Evolutionary conservation across 2,113 vertebrate species (phyloP), one percentile per base, ranked within the genome.

Genomic region (Myrmecophaga tridactyla): DNA sequence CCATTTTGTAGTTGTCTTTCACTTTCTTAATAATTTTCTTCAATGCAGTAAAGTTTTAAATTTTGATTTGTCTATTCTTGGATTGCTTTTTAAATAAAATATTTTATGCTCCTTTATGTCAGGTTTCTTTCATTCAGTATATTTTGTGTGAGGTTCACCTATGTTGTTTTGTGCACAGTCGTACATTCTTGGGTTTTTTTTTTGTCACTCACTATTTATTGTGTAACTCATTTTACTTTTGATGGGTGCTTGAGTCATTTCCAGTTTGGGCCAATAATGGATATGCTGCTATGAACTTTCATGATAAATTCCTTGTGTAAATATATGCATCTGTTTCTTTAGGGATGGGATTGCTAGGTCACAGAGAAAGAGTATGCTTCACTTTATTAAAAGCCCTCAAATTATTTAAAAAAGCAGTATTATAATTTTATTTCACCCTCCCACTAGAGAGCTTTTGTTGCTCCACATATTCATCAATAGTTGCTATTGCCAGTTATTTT

Each of bases 241-340:
- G 23, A 25, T 43, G 56, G 14, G 9, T 63, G 36, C 1, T 14
- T 17, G 8, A 60, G 13, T 43, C 13, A 31, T 56, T 56, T 53
- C 46, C 4, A 25, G 6, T 81, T 81, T 41, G 53, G 43, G 5
- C 60, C 65, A 21, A 70, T 39, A 13, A n/a, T 14, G 5, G 48
- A 14, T 2, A 18, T 60, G 9, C 20, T 43, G 4, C 18, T 13
- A 1, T 23, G 15, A n/a, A 1, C 4, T 4, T 48, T 53, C 15
- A 53, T 0, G 11, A 3, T 10, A 31, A 70, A 2, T 7, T 27
- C 4, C 18, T 51, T 34, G 1, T 36, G 3, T 51, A 63, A 18
- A 29, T 21, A 31, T 29, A 17, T 60, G 78, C 27, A 21, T 17
- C 31, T 23, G 34, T 29, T 46, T 69, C 25, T 62, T 48, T 63